phyloP scores from a whole-genome alignment of 2,113 vertebrate species.

The Ibidorhyncha struthersii region DNA sequence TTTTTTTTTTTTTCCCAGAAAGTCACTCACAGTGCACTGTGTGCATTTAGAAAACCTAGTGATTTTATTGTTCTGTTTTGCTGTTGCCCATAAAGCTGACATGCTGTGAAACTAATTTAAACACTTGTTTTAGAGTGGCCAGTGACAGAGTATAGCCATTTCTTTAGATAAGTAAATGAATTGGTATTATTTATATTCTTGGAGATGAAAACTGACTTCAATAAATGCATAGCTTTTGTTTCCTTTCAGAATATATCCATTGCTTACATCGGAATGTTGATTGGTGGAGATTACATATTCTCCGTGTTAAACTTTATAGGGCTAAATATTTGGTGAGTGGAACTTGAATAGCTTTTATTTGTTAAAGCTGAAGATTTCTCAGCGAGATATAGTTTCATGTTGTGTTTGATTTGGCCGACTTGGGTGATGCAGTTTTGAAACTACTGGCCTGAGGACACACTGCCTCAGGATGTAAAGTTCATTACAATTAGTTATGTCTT shows the following conservation, averaged over 20 bases:
- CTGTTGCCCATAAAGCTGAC: neutral
- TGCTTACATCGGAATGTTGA: slow-evolving; percentile 88
- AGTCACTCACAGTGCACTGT: neutral
- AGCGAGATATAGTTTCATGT: neutral
- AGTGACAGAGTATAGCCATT: neutral
- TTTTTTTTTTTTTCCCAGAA: neutral
- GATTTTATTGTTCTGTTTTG: neutral
- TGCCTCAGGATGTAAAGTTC: neutral
- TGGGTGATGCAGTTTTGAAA: neutral
- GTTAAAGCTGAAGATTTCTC: neutral
- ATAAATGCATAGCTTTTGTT: neutral
- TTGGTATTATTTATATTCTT: neutral
- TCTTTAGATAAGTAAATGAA: neutral
- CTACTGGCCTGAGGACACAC: neutral
- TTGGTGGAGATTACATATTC: slow-evolving; percentile 92
- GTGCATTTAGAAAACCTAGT: neutral
- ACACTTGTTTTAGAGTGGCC: neutral
- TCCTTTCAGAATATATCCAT: slow-evolving; percentile 87
- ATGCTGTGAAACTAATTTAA: neutral
- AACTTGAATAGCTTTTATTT: slow-evolving; percentile 8
- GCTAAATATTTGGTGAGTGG: slow-evolving; percentile 92
- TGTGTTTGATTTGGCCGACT: neutral
- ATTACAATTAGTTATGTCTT: neutral
- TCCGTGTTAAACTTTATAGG: slow-evolving; percentile 90
- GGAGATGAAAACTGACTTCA: neutral